A percentile compares a stretch with the other conserved stretches of the same genome.
These are phyloP conservation scores for Zaprionus ornatus DNA, from an alignment of 1,140 invertebrate species.

Conservation along the genomic window DNA sequence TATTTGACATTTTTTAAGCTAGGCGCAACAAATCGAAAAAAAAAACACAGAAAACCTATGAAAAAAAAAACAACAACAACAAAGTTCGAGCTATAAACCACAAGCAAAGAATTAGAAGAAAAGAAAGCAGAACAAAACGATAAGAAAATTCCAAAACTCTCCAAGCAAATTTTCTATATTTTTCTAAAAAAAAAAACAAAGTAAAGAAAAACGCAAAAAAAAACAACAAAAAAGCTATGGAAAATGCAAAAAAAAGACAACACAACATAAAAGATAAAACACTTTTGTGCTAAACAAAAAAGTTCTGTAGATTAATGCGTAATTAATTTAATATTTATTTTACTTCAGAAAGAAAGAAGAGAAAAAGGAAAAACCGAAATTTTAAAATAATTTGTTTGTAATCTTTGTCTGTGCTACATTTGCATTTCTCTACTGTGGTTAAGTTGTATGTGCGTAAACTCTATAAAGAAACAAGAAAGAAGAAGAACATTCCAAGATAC, in stretches of 20 bases:
- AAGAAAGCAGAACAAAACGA: constrained; percentile 10
- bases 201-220: constrained; percentile 24
- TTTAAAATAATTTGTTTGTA: constrained; percentile 12
- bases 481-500: constrained; percentile 23
- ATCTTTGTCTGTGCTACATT: constrained; percentile 45
- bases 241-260: constrained; percentile 33
- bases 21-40: constrained; percentile 20
- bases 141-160: constrained; percentile 11
- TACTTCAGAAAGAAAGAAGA: constrained; percentile 7
- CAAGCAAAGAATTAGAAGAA: background rate
- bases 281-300: constrained; percentile 52
- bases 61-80: constrained; percentile 10
- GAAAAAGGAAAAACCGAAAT: background rate
- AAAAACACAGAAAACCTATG: too few species aligned
- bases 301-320: constrained; percentile 29
- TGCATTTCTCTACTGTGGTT: constrained; percentile 35
- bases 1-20: constrained; percentile 44
- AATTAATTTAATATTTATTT: constrained; percentile 41
- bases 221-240: constrained; percentile 38
- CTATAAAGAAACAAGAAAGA: too few species aligned
- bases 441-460: constrained; percentile 13
- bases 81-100: constrained; percentile 35
- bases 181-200: constrained; percentile 61
- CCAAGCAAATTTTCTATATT: constrained; percentile 63
- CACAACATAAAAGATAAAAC: constrained; percentile 21